Base-by-base conservation (phyloP, 2,888 invertebrate genomes). In the Sinhomidia bicolor region DNA sequence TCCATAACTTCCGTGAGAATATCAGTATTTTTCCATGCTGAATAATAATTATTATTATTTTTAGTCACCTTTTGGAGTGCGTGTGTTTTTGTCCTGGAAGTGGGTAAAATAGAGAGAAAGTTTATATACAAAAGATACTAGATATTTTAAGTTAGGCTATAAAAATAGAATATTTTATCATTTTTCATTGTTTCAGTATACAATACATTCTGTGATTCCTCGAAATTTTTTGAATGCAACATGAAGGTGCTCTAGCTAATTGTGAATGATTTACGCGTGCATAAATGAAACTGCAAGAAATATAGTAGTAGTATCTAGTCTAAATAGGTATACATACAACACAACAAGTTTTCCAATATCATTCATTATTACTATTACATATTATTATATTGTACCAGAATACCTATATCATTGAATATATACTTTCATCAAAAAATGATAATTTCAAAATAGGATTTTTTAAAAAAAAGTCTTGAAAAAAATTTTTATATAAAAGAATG, bases 161-260 rank as follows among this genome's bases (percentile, higher is more conserved):
- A n/a, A n/a, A n/a, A n/a, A n/a, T n/a, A n/a, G n/a, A n/a, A n/a
- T n/a, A n/a, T 3, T 36, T 36, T 36, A 36, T 5, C 36, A 36
- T 36, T 36, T 36, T 36, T 36, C 60, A 60, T 60, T 60, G 10
- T 36, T 71, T 41, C 71, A 71, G 57, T 79, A 54, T 79, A n/a
- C n/a, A 62, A 41, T 14, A 41, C 41, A 41, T 17, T 41, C 44
- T 80, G 80, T 80, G 80, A 80, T 80, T 80, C 12, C 36, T 80
- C 23, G 10, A 12, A n/a, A 17, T 29, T 26, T n/a, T 62, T n/a
- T 57, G 78, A 23, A 32, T 32, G 80, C 44, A n/a, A 62, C 65
- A 17, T 32, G 5, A 51, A 82, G 82, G 82, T 82, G 81, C 81
- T 51, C 1, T 44, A 44, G n/a, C n/a, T n/a, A n/a, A n/a, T n/a